Evolutionary conservation across 2,888 invertebrate species (phyloP).

Genomic region (Brassicogethes aeneus): DNA sequence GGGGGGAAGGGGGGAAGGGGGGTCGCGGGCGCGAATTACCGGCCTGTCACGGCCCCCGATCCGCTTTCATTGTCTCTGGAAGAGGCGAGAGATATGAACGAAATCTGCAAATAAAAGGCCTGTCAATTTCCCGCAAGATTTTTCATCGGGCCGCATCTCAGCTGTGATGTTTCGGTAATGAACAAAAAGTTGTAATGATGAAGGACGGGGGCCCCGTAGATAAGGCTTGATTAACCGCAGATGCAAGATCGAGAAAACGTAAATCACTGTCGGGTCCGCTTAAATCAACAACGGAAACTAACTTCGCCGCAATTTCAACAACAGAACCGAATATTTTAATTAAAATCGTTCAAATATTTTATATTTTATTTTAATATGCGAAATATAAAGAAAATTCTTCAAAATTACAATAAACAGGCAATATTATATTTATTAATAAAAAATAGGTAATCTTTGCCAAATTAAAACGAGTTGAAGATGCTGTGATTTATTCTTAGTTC

Average conservation of each 20-base stretch:
- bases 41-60: slow-evolving; percentile 33
- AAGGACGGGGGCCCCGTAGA: slow-evolving; percentile 31
- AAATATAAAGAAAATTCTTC: too few relatives aligned
- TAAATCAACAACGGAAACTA: slow-evolving; percentile 1
- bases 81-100: slow-evolving; percentile 39
- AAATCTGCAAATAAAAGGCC: slow-evolving; percentile 42
- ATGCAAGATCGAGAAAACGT: slow-evolving; percentile 21
- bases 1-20: slow-evolving; percentile 37
- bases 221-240: slow-evolving; percentile 39
- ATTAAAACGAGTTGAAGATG: too few relatives aligned
- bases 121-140: slow-evolving; percentile 41
- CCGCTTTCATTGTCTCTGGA: slow-evolving; percentile 37
- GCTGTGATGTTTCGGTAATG: slow-evolving; percentile 40
- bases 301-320: too few relatives aligned
- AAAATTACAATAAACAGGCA: too few relatives aligned
- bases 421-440: too few relatives aligned
- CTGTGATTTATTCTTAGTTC: too few relatives aligned
- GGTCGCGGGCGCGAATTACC: slow-evolving; percentile 37
- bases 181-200: slow-evolving; percentile 42
- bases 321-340: too few relatives aligned
- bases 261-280: slow-evolving; percentile 1
- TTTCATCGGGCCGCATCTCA: slow-evolving; percentile 42
- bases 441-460: too few relatives aligned
- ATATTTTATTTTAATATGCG: too few relatives aligned
- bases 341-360: too few relatives aligned